These are phyloP conservation scores for Linepithema humile DNA, from an alignment of 1,140 invertebrate species.

Conservation along the genomic window DNA sequence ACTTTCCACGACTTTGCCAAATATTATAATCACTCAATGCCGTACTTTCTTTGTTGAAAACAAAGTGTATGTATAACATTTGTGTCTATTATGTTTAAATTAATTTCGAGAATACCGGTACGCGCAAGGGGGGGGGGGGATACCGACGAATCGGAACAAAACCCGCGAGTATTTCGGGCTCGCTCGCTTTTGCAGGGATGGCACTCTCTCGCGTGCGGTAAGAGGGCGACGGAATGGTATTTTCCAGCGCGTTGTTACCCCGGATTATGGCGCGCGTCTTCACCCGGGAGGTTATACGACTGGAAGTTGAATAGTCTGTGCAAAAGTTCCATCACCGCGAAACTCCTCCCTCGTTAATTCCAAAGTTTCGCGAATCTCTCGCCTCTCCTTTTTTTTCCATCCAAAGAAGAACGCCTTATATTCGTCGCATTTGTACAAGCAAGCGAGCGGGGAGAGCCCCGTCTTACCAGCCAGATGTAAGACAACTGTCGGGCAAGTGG, in stretches of 20 bases:
- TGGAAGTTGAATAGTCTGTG: conserved; percentile 71
- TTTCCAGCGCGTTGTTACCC: conserved; percentile 69
- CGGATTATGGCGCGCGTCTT: conserved; percentile 71
- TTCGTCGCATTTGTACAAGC: conserved; percentile 40
- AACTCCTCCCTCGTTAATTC: conserved; percentile 70
- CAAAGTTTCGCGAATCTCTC: conserved; percentile 72
- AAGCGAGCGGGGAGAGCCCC: conserved; percentile 9
- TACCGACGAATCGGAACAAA: conserved; percentile 55
- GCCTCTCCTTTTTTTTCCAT: conserved; percentile 7
- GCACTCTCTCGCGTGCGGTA: background rate
- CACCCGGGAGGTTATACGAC: conserved; percentile 66
- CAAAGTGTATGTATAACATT: conserved; percentile 26
- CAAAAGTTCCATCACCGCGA: conserved; percentile 66
- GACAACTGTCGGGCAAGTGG: conserved; percentile 53
- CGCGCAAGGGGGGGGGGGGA: too few species aligned
- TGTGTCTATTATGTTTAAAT: conserved; percentile 43
- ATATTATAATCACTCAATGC: background rate
- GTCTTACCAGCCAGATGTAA: conserved; percentile 57
- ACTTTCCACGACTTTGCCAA: background rate
- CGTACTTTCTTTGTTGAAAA: too few species aligned
- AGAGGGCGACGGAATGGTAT: conserved; percentile 32
- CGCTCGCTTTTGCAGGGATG: conserved; percentile 43
- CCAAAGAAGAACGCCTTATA: background rate
- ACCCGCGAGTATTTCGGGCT: conserved; percentile 28
- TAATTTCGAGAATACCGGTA: conserved; percentile 37